A percentile compares a stretch with the other conserved stretches of the same genome.
Evolutionary conservation across 2,797 vertebrate genomes (phyloP).

Genomic region (Propithecus deckenii): DNA sequence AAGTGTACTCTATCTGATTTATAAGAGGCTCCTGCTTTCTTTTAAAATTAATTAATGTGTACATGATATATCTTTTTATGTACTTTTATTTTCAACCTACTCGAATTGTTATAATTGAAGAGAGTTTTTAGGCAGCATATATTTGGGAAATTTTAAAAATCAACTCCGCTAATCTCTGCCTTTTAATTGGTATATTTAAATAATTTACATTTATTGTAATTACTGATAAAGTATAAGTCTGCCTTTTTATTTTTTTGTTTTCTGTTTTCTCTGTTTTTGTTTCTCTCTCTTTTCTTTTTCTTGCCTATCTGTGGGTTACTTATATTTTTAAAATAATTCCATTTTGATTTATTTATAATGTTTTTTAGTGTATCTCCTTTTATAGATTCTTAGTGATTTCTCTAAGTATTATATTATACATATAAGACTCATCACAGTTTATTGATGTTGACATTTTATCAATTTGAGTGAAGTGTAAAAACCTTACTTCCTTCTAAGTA

Average conservation of each 20-base stretch:
- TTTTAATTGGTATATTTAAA: not conserved
- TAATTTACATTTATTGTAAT: not conserved
- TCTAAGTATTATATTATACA: not conserved
- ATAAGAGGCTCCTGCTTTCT: not conserved
- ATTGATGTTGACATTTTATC: not conserved
- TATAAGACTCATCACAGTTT: not conserved
- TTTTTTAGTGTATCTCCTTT: not conserved
- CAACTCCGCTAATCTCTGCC: not conserved
- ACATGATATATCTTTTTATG: not conserved
- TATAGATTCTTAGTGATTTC: not conserved
- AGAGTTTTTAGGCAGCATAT: not conserved
- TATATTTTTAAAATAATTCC: not conserved
- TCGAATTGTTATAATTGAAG: not conserved
- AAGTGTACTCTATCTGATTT: not conserved
- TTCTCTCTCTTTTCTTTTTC: not conserved
- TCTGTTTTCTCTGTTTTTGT: not conserved
- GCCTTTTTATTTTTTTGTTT: not conserved
- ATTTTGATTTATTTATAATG: not conserved
- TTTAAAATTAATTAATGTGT: not conserved
- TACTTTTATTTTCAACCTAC: not conserved
- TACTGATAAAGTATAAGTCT: not conserved
- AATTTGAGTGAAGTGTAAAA: not conserved
- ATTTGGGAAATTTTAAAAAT: not conserved
- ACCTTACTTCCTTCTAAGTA: not conserved
- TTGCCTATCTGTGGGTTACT: not conserved